These are phyloP conservation scores for Jacana jacana DNA, from an alignment of 2,113 vertebrate species.

Conservation along the genomic window DNA sequence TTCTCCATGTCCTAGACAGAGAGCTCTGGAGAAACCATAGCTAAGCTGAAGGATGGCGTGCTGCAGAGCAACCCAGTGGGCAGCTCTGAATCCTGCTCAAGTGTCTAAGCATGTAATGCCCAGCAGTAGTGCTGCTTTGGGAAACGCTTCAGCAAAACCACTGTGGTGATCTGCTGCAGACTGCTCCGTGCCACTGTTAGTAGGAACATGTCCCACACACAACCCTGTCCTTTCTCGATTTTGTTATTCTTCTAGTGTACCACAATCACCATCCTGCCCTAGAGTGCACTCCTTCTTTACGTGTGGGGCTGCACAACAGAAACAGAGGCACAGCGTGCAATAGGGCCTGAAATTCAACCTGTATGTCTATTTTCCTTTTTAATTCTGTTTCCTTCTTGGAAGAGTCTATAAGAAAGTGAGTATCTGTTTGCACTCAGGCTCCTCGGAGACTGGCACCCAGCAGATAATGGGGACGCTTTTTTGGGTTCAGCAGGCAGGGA, in stretches of 20 bases:
- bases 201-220: background rate
- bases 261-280: background rate
- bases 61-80: fast-evolving
- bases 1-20: background rate
- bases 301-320: background rate
- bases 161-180: background rate
- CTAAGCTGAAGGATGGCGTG: background rate
- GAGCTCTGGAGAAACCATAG: background rate
- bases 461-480: background rate
- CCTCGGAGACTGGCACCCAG: fast-evolving
- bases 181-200: fast-evolving
- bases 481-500: background rate
- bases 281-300: background rate
- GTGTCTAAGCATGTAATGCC: background rate
- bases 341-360: background rate
- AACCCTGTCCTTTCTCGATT: background rate
- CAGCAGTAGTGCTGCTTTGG: background rate
- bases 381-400: background rate
- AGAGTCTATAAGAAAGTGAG: background rate
- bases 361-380: background rate
- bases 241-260: background rate
- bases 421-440: background rate
- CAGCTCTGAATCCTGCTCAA: background rate
- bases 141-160: background rate
- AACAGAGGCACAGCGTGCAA: background rate